These are phyloP conservation scores for Volucella zonaria DNA, from an alignment of 2,888 invertebrate genomes.

Conservation along the genomic window DNA sequence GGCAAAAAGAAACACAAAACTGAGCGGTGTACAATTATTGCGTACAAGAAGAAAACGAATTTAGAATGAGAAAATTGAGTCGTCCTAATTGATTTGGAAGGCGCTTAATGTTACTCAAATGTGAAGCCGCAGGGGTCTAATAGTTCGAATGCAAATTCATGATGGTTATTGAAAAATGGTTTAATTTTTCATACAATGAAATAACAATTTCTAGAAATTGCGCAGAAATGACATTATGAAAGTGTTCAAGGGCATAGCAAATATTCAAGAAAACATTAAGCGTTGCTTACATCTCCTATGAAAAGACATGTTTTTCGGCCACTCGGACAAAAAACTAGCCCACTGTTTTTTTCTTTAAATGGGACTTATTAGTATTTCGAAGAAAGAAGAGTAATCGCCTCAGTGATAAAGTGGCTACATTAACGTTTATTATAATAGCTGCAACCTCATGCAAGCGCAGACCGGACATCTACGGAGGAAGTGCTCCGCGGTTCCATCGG, in stretches of 20 bases:
- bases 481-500: too few relatives aligned
- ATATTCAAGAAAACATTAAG: background rate
- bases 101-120: slow-evolving; percentile 61
- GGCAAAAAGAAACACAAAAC: background rate
- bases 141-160: slow-evolving; percentile 26
- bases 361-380: too few relatives aligned
- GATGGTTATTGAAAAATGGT: slow-evolving; percentile 4
- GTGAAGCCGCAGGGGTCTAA: slow-evolving; percentile 38
- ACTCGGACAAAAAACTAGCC: too few relatives aligned
- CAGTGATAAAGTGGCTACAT: too few relatives aligned
- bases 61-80: slow-evolving; percentile 57
- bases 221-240: background rate
- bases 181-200: slow-evolving; percentile 7
- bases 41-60: background rate
- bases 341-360: too few relatives aligned
- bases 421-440: too few relatives aligned
- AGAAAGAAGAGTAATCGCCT: too few relatives aligned
- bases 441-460: too few relatives aligned
- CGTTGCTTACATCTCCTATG: too few relatives aligned
- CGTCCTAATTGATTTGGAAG: slow-evolving; percentile 63
- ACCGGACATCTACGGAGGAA: too few relatives aligned
- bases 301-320: too few relatives aligned
- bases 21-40: slow-evolving; percentile 5
- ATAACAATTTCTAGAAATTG: background rate
- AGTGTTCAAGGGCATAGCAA: background rate